Evolutionary conservation across 2,797 vertebrate species (phyloP).

Genomic region (Columba guinea): DNA sequence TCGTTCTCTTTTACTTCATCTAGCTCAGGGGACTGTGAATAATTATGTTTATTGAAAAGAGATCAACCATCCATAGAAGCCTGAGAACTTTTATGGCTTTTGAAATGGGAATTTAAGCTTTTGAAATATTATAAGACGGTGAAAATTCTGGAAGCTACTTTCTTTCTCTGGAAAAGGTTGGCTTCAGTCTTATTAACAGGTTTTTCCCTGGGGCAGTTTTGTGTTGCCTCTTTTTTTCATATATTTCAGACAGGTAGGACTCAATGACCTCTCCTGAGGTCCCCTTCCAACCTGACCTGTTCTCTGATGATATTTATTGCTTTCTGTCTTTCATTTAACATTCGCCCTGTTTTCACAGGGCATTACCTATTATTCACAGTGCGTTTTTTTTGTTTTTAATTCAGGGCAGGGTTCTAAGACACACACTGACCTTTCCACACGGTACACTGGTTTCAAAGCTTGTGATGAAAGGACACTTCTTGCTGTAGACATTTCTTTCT

Average conservation of each 20-base stretch:
- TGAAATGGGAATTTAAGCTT: background rate
- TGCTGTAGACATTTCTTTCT: background rate
- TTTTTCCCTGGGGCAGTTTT: background rate
- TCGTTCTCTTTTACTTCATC: background rate
- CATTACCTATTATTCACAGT: background rate
- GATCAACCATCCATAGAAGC: background rate
- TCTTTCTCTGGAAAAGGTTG: background rate
- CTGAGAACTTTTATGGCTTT: background rate
- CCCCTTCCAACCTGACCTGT: background rate
- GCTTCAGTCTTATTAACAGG: background rate
- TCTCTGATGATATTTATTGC: background rate
- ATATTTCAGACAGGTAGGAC: background rate
- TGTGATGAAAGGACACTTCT: background rate
- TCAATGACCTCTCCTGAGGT: background rate
- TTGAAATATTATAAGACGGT: background rate
- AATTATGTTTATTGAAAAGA: conserved; percentile 16
- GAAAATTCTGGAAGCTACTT: background rate
- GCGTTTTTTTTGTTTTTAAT: background rate
- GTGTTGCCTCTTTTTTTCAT: background rate
- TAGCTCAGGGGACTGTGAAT: conserved; percentile 1
- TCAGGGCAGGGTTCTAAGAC: background rate
- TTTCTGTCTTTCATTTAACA: background rate
- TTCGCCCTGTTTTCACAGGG: background rate
- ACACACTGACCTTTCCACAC: background rate
- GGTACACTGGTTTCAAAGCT: background rate